Evolutionary conservation across 35 echinoderm and acorn worm species (phyloP), one percentile per base, ranked within the genome.

Genomic region (Stichopus chloronotus): DNA sequence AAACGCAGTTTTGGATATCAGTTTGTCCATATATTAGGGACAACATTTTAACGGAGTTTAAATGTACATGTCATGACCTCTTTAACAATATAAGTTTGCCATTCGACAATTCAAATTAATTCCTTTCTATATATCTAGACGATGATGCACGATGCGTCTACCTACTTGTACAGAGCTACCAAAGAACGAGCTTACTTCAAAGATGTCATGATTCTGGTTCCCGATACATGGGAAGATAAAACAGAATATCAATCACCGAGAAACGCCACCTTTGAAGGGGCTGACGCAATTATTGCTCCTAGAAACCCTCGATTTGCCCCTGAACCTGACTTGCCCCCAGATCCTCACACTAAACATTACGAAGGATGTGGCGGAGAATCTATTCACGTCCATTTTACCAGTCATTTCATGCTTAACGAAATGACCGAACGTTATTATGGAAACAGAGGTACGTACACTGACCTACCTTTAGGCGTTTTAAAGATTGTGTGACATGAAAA

Each of bases 231-330:
- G 96, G 92, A 78, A 4, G 58, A 83, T 4, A 92, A 88, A 59
- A 58, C 69, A 5, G 94, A 93, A 74, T 95, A 95, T 78, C 20
- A 77, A 16, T 59, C 88, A 17, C 86, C 94, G 7, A 89, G 87
- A 76, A 91, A 90, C 60, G 59, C 86, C 13, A 95, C 92, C 17
- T 97, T 97, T 87, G 96, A 97, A 53, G 57, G 76, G 16, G 94
- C 96, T 91, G 94, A 97, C 88, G 94, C 95, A 78, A 97, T 97
- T 25, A 63, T 97, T 55, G 96, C 94, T 4, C 72, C 91, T 89
- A 61, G 91, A 57, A 96, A 96, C 90, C 95, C 95, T 19, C 81
- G 90, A 8, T 96, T 86, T 86, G 90, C 90, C 6, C 92, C 95
- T 23, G 93, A 88, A 9, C 93, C 90, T 11, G 43, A 55, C 24